Base-by-base conservation (phyloP, 2,113 vertebrate species). In the Podarcis muralis region DNA sequence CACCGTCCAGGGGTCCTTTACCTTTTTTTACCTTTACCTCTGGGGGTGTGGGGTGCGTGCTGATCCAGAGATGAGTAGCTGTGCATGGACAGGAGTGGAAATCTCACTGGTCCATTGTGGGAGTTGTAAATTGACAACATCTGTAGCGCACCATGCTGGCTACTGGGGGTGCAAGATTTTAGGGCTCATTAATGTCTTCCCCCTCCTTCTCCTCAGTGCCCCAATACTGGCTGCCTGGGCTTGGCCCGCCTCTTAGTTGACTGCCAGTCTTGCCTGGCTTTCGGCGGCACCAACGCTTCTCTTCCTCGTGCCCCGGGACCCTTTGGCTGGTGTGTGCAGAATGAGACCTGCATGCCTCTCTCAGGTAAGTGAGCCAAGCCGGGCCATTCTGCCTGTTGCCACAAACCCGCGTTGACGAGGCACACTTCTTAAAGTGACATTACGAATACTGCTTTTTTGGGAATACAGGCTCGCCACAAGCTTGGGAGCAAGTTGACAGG, bases 261-360 rank as follows among this genome's bases (percentile, higher is more conserved):
- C 96, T 99, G 98, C 91, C 98, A 98, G 95, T 98, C 98, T 1
- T 99, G 98, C 92, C 94, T 99, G 91, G 97, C 98, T 59, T 98
- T 99, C 93, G 98, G 98, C 74, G 97, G 97, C 81, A 93, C 94
- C 22, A 90, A 96, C 0, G 94, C 93, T 5, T 95, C 94, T 22
- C 95, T 97, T 72, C 97, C 97, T 71, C 95, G 96, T 62, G 95
- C 98, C 87, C 95, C 97, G 5, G 97, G 97, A 81, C 93, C 98
- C 97, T 0, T 98, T 72, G 98, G 98, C 80, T 99, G 98, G 98
- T 99, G 98, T 81, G 98, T 99, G 90, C 98, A 99, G 96, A 98
- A 98, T 2, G 98, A 98, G 90, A 98, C 98, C 93, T 99, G 98
- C 96, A 96, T 98, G n/a, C 98, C 98, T 2, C 94, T 97, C 71